Evolutionary conservation across 92 coral and sea anemone genomes (phyloP).

Genomic region (Ricordea florida): DNA sequence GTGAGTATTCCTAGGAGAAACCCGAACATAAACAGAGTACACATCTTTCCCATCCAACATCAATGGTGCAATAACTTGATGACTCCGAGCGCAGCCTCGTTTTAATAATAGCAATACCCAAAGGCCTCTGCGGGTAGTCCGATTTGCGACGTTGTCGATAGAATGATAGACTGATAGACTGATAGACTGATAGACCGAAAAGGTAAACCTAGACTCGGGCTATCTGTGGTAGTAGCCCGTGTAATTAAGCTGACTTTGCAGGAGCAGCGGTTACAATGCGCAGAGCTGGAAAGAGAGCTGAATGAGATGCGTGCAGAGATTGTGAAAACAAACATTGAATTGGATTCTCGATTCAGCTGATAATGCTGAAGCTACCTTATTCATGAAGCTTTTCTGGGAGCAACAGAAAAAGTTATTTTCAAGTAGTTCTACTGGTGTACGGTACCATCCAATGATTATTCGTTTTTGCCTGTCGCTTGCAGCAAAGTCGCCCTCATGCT

Average conservation of each 20-base stretch:
- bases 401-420: constrained; percentile 25
- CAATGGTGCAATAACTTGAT: too few species aligned
- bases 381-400: constrained; percentile 51
- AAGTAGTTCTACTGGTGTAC: not conserved
- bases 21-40: too few species aligned
- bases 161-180: too few species aligned
- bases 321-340: constrained; percentile 6
- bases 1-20: too few species aligned
- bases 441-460: constrained; percentile 48
- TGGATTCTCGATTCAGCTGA: constrained; percentile 23
- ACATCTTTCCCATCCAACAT: too few species aligned
- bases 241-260: constrained; percentile 9
- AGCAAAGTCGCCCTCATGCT: constrained; percentile 33
- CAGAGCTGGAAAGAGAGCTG: constrained; percentile 18
- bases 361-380: constrained; percentile 7
- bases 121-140: too few species aligned
- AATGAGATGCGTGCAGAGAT: constrained; percentile 27
- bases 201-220: too few species aligned
- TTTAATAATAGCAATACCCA: too few species aligned
- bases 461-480: constrained; percentile 40
- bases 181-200: too few species aligned
- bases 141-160: too few species aligned
- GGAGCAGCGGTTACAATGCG: constrained; percentile 6
- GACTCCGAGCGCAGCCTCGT: too few species aligned
- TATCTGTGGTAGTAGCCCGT: too few species aligned